Evolutionary conservation across 2,113 vertebrate genomes (phyloP), one percentile per base, ranked within the genome.

Genomic region (Strigops habroptila): DNA sequence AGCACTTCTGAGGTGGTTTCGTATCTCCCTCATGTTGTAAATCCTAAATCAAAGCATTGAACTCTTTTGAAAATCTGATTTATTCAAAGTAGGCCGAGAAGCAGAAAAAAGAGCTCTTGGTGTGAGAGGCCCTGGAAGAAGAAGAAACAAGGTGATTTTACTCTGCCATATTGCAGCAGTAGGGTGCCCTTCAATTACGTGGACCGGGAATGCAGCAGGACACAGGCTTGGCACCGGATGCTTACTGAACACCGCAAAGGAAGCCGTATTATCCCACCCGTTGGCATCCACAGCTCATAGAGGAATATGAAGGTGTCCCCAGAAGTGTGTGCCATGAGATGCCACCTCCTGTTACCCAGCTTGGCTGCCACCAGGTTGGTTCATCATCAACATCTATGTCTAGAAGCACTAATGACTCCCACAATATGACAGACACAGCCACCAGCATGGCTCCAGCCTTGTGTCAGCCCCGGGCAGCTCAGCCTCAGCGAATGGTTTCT

Each of bases 41-140:
- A 94, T 80, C 48, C 52, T 88, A 71, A 91, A 88, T 90, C 86
- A 94, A 96, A 95, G 60, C 33, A 37, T 12, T 60, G 63, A 93
- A 77, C 39, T 78, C 64, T 88, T 87, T 57, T 88, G 60, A 91
- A 94, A 86, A 94, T 55, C 30, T 81, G 71, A 81, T 90, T 93
- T 90, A 91, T 94, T 95, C 69, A 71, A 92, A 84, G 35, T 57
- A 39, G 43, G 78, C 48, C 43, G 64, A 85, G n/a, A 81, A 17
- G 43, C 23, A 91, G 49, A 43, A 82, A 46, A 89, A 70, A 64
- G 73, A 83, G 39, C 31, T 93, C 55, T 89, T 87, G 75, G 21
- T 68, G 41, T 16, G 39, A 39, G 35, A 76, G 39, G 22, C 15
- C 85, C 41, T 43, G 19, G 60, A 55, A 86, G 73, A 75, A 91